phyloP scores from a whole-genome alignment of 2,113 vertebrate species.

The Apaloderma vittatum region DNA sequence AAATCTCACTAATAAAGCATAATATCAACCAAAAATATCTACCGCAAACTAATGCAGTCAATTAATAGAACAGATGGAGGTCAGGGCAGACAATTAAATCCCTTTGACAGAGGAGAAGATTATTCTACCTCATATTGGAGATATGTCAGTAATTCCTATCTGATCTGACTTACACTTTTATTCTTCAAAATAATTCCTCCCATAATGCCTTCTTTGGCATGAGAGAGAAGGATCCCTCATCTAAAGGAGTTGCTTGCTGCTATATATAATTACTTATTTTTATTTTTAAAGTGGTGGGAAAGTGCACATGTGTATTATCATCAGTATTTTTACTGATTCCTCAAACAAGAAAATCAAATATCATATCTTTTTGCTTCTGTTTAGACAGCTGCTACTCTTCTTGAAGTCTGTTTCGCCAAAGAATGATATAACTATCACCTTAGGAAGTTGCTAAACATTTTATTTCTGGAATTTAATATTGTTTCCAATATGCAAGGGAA shows the following conservation, averaged over 20 bases:
- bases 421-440: not conserved
- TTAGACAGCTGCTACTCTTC: not conserved
- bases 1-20: slow-evolving; percentile 42
- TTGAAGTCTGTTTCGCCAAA: not conserved
- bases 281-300: not conserved
- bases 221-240: not conserved
- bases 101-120: slow-evolving; percentile 34
- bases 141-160: slow-evolving; percentile 48
- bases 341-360: not conserved
- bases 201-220: not conserved
- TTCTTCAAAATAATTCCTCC: slow-evolving; percentile 42
- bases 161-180: slow-evolving; percentile 46
- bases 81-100: slow-evolving; percentile 50
- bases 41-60: slow-evolving; percentile 33
- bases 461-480: not conserved
- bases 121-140: slow-evolving; percentile 44
- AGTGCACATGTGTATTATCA: not conserved
- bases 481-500: not conserved
- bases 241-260: not conserved
- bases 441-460: not conserved
- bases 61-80: slow-evolving; percentile 59
- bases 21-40: slow-evolving; percentile 44
- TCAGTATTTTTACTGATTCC: not conserved
- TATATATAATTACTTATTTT: not conserved
- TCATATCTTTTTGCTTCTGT: not conserved